Base-by-base conservation (phyloP, 2,888 invertebrate genomes). In the Seira musarum region DNA sequence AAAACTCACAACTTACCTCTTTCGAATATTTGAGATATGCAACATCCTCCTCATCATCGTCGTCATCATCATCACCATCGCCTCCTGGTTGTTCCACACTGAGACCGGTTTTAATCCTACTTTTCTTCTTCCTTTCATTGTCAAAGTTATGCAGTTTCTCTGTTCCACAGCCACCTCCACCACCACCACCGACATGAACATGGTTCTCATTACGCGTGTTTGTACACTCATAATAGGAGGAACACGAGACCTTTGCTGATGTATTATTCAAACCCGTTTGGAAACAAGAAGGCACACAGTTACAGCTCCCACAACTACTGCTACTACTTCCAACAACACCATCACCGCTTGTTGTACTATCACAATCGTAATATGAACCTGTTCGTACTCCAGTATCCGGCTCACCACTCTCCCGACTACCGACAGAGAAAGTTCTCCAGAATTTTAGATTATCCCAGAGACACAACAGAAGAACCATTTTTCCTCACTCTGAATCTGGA, bases 381-480 rank as follows among this genome's bases (percentile, higher is more conserved):
- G 46, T 61, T 46, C 61, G 5, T 2, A 49, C 17, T 5, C 24
- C 64, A 25, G 46, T 49, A 63, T 80, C 80, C 40, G 57, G 63
- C 49, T 80, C 80, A 35, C 25, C 57, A 49, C 63, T 80, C 53
- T 80, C 80, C 61, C 60, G 57, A 46, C 65, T 74, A 21, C 74
- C 74, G 6, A 80, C 53, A n/a, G 80, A 75, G 69, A 80, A 80
- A n/a, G 75, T 60, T 61, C 80, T 80, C 74, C 70, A 80, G 66
- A 80, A 80, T 70, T 80, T 80, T 8, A 80, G 66, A 53, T 80
- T 80, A 75, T 80, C 80, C 80, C 80, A 80, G 25, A 80, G 70
- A 64, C 80, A 80, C 70, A 80, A 30, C 10, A 80, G 25, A 25
- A 80, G n/a, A 19, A 80, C 80, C 80, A 80, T 80, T 80, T 67